Evolutionary conservation across 1,140 invertebrate species (phyloP).

Genomic region (Centruroides vittatus): DNA sequence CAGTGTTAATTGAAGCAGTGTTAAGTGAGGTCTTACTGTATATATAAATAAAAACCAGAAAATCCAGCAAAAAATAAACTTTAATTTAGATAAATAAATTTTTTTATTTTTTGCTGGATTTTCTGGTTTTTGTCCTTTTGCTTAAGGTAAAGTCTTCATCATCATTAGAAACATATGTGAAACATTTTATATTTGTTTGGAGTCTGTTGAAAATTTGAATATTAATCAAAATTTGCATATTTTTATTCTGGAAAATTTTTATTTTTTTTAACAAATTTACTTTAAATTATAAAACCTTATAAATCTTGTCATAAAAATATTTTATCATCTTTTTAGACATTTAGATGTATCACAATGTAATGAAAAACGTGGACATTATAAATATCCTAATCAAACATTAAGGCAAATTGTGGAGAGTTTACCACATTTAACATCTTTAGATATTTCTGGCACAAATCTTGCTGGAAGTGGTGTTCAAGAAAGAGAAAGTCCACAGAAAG

Average conservation of each 20-base stretch:
- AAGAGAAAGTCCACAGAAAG: not conserved
- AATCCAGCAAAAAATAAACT: too few relatives aligned
- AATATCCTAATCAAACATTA: constrained; percentile 48
- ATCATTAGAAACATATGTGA: too few relatives aligned
- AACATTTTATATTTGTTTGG: too few relatives aligned
- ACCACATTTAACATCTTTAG: constrained; percentile 58
- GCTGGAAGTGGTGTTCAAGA: constrained; percentile 41
- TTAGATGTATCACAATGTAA: constrained; percentile 63
- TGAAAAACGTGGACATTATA: constrained; percentile 44
- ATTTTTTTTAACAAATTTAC: not conserved
- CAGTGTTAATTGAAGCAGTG: too few relatives aligned
- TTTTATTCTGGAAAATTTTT: constrained; percentile 5
- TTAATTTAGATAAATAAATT: too few relatives aligned
- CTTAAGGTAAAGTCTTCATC: too few relatives aligned
- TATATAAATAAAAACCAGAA: too few relatives aligned
- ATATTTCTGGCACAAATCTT: constrained; percentile 78
- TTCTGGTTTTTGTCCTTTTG: too few relatives aligned
- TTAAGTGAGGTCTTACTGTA: too few relatives aligned
- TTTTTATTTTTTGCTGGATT: too few relatives aligned
- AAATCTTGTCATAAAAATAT: constrained; percentile 6
- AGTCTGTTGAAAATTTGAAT: too few relatives aligned
- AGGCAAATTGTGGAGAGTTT: constrained; percentile 52
- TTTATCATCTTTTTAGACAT: constrained; percentile 38
- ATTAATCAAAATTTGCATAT: not conserved
- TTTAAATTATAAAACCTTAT: not conserved